Evolutionary conservation across 2,797 vertebrate species (phyloP).

Genomic region (Pseudomugil tenellus): DNA sequence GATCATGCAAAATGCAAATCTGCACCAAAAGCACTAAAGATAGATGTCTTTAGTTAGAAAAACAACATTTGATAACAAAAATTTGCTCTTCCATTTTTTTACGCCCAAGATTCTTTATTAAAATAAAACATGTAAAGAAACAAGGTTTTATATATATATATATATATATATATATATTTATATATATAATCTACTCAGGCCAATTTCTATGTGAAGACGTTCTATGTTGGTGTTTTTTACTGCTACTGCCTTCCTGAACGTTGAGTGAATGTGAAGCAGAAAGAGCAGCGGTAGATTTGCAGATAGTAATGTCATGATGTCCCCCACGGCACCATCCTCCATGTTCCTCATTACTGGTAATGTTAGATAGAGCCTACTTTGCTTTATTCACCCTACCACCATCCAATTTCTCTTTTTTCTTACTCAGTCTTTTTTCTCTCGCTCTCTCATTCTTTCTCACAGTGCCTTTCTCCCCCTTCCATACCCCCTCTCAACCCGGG

Average conservation of each 20-base stretch:
- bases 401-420: conserved; percentile 42
- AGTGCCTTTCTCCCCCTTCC: conserved; percentile 26
- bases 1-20: no score
- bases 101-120: no score
- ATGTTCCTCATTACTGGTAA: conserved; percentile 82
- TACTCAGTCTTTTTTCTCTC: conserved; percentile 35
- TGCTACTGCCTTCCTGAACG: conserved; percentile 35
- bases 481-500: conserved; percentile 61
- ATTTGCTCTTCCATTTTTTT: no score
- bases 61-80: no score
- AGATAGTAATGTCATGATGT: conserved; percentile 80
- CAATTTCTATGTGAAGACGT: no score
- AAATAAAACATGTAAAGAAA: no score
- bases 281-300: conserved; percentile 70
- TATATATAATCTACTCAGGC: no score
- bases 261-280: conserved; percentile 54
- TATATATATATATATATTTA: no score
- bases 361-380: conserved; percentile 79
- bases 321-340: conserved; percentile 72
- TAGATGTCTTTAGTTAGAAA: no score
- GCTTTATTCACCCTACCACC: conserved; percentile 56
- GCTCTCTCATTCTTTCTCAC: conserved; percentile 39
- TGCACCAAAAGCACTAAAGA: no score
- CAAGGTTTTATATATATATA: no score
- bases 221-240: no score